A percentile compares a stretch with the other conserved stretches of the same genome.
phyloP scores from a whole-genome alignment of 2,113 vertebrate species.

The Alces alces region DNA sequence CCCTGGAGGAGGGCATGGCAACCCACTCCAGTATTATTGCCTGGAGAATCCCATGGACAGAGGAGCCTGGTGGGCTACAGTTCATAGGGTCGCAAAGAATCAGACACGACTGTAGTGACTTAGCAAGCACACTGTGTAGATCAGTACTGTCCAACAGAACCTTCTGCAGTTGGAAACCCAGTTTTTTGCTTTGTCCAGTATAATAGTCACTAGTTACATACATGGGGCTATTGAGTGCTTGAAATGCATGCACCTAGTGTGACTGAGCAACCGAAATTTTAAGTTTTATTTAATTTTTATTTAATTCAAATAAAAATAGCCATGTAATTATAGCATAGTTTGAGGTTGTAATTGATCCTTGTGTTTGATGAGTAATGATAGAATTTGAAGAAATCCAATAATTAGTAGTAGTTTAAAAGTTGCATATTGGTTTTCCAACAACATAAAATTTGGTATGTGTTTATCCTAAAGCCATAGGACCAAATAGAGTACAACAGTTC shows the following conservation, averaged over 20 bases:
- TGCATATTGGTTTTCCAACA: neutral
- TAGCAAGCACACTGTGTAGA: neutral
- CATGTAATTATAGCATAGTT: neutral
- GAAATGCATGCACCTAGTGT: neutral
- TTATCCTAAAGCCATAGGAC: neutral
- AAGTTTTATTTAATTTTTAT: conserved; percentile 29
- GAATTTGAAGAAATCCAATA: conserved; percentile 28
- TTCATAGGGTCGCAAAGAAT: neutral
- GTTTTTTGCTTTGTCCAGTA: neutral
- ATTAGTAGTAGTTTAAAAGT: conserved; percentile 20
- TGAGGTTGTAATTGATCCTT: neutral
- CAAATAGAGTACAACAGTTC: neutral
- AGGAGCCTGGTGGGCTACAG: neutral
- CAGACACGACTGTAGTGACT: neutral
- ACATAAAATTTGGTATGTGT: neutral
- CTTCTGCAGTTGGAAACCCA: neutral
- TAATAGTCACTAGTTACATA: neutral
- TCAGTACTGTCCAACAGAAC: neutral
- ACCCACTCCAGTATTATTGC: neutral
- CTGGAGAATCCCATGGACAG: neutral
- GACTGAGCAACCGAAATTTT: neutral
- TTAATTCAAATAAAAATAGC: conserved; percentile 3
- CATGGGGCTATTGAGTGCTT: neutral
- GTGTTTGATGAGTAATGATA: neutral
- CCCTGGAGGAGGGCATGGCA: neutral